phyloP scores from a whole-genome alignment of 2,888 invertebrate species.

The Seira ritae region DNA sequence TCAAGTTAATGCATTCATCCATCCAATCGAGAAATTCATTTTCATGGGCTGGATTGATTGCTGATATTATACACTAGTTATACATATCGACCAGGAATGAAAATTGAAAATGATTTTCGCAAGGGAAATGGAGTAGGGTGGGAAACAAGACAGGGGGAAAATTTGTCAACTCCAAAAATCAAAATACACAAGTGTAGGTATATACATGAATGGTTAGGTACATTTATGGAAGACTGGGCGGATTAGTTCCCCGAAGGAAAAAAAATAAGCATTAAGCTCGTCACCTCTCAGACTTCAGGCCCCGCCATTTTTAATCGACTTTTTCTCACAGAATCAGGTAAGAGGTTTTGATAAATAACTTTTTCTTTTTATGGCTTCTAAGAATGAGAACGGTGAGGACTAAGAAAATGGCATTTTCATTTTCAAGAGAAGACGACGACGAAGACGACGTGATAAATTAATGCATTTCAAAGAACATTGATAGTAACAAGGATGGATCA shows the following conservation, averaged over 20 bases:
- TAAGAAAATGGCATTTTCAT: background rate
- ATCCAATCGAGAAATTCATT: too few relatives aligned
- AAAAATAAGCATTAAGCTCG: background rate
- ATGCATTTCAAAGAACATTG: background rate
- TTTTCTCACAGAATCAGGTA: conserved; percentile 5
- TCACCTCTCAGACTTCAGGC: background rate
- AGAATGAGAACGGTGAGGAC: background rate
- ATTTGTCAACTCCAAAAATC: conserved; percentile 8
- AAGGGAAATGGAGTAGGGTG: too few relatives aligned
- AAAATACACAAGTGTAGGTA: background rate
- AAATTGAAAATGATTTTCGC: too few relatives aligned
- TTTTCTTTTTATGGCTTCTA: background rate
- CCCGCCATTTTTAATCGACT: conserved; percentile 19
- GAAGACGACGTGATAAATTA: background rate
- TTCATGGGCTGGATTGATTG: too few relatives aligned
- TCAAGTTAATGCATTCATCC: too few relatives aligned
- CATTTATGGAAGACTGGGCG: background rate
- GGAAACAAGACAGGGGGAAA: background rate
- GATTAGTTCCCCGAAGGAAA: background rate
- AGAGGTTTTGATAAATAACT: conserved; percentile 9
- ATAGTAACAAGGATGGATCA: background rate
- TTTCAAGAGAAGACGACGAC: background rate
- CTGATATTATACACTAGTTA: too few relatives aligned
- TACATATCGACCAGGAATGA: too few relatives aligned
- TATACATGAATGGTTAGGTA: too few relatives aligned